These are phyloP conservation scores for Empis stercorea DNA, from an alignment of 2,888 invertebrate genomes.

Conservation along the genomic window DNA sequence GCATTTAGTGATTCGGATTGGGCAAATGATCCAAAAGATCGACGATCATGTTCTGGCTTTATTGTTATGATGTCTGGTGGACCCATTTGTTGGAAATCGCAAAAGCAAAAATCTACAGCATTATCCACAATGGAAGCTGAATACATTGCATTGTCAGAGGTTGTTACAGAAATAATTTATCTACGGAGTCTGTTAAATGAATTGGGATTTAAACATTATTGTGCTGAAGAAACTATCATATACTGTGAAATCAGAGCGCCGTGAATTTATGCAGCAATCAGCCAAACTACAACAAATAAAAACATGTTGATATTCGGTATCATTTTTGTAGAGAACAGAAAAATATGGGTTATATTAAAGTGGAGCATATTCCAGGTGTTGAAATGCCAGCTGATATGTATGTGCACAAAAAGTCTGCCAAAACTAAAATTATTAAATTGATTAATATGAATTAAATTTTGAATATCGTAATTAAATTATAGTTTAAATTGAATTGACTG, in stretches of 20 bases:
- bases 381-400: constrained; percentile 1
- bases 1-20: constrained; percentile 8
- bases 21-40: constrained; percentile 5
- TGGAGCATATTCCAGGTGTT: not conserved
- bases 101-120: constrained; percentile 5
- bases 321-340: not conserved
- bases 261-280: constrained; percentile 1
- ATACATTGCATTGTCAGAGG: constrained; percentile 5
- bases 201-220: not conserved
- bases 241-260: not conserved
- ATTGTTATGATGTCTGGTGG: constrained; percentile 3
- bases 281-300: constrained; percentile 1
- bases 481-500: not conserved
- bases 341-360: not conserved
- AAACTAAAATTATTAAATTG: not conserved
- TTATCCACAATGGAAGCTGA: constrained; percentile 8
- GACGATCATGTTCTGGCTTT: constrained; percentile 7
- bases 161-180: constrained; percentile 6
- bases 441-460: no score
- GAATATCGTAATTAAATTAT: not conserved
- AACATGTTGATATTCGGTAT: constrained; percentile 4
- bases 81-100: constrained; percentile 5
- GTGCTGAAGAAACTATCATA: not conserved
- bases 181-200: constrained; percentile 3
- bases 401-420: not conserved